Base-by-base conservation (phyloP, 2,113 vertebrate species). In the Saimiri boliviensis region DNA sequence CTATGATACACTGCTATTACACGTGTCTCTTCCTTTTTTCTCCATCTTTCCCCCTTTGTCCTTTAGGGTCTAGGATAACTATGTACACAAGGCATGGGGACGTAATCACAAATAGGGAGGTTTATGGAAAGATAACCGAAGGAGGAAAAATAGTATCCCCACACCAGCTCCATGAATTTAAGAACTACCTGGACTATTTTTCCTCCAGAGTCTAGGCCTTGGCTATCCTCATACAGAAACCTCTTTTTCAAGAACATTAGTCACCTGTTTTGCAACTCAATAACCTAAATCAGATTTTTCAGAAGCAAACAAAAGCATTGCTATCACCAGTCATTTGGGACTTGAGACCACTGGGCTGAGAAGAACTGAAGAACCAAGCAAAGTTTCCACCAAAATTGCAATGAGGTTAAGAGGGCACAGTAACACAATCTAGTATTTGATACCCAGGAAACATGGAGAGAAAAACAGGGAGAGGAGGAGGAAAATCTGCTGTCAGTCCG, bases 381-480 rank as follows among this genome's bases (percentile, higher is more conserved):
- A 95, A 97, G 89, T 98, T 96, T 86, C 83, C 56, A 94, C 52
- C 40, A 80, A 96, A 96, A 97, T 81, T 84, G 58, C 89, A 96
- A 90, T 45, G 83, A 96, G 89, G 93, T 96, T 96, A 95, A 94
- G 79, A 91, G 80, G 47, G 70, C 87, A 96, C 93, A 60, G 89
- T 89, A 95, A 96, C 58, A 94, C 86, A 95, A 86, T 86, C 91
- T 95, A 80, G 20, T 94, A 96, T 89, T 58, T 91, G 92, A 95
- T 84, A 93, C 35, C 49, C 71, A 81, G 70, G 74, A 97, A 96
- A 83, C 74, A 63, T 3, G 71, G 92, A 87, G 71, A 89, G 91
- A 92, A 91, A 96, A 81, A 82, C 35, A 45, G 54, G 8, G 68
- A 86, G 63, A 49, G 7, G 58, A 89, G 17, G 56, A n/a, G 63